Percentiles rank a stretch among this genome's conserved stretches.
These are phyloP conservation scores for Meleagris gallopavo DNA, from an alignment of 2,113 vertebrate genomes.

Conservation along the genomic window DNA sequence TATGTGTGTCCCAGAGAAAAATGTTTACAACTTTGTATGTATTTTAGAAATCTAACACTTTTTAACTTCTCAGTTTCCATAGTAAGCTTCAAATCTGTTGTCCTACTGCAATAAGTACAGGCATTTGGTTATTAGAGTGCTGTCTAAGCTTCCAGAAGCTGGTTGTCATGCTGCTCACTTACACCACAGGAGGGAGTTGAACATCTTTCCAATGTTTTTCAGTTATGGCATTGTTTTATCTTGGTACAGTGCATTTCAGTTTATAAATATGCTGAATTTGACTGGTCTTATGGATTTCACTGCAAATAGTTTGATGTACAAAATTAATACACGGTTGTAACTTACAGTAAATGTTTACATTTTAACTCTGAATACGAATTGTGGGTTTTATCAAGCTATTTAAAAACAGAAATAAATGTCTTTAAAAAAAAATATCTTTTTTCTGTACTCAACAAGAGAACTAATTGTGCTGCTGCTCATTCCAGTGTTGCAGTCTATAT, in stretches of 20 bases:
- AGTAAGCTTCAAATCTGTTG: background rate
- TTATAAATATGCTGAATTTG: background rate
- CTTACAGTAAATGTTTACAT: constrained; percentile 55
- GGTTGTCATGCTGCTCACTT: background rate
- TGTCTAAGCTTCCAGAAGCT: background rate
- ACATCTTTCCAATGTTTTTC: background rate
- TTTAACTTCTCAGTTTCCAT: background rate
- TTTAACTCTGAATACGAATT: constrained; percentile 18
- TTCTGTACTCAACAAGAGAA: background rate
- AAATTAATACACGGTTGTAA: background rate
- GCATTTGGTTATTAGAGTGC: background rate
- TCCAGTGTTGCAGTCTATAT: background rate
- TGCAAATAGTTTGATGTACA: background rate
- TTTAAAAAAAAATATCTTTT: constrained; percentile 1
- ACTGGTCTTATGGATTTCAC: background rate
- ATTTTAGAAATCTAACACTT: constrained; percentile 14
- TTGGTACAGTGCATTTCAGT: background rate
- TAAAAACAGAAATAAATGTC: constrained; percentile 51
- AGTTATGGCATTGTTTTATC: background rate
- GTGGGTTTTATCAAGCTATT: constrained; percentile 53
- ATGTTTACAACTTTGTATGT: constrained; percentile 61
- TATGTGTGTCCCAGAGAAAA: background rate
- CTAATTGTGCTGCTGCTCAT: background rate
- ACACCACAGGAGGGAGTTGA: constrained; percentile 76
- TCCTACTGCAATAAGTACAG: background rate